Percentiles rank a stretch among this genome's conserved stretches.
Evolutionary conservation across 2,888 invertebrate genomes (phyloP).

Genomic region (Eupithecia pulchellata): DNA sequence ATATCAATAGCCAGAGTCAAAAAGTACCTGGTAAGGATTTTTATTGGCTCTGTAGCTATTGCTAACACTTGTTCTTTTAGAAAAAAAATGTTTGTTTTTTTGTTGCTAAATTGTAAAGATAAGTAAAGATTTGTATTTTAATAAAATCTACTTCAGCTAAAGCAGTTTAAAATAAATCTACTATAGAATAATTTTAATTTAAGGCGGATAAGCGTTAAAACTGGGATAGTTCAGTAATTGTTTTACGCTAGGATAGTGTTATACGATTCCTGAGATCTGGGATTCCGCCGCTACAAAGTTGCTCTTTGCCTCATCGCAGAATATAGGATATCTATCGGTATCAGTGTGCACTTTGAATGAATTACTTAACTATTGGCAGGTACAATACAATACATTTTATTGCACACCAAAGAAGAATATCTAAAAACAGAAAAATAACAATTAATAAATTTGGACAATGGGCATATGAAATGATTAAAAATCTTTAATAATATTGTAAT

Average conservation of each 20-base stretch:
- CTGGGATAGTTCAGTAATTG: conserved; percentile 44
- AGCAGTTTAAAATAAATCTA: conserved; percentile 1
- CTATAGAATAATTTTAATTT: not conserved
- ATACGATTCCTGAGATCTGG: conserved; percentile 50
- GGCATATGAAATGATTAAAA: too few species aligned
- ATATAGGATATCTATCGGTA: conserved; percentile 19
- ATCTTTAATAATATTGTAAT: too few species aligned
- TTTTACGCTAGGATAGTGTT: conserved; percentile 53
- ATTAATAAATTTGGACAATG: too few species aligned
- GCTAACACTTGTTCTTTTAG: too few species aligned
- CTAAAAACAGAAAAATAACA: too few species aligned
- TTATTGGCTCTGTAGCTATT: too few species aligned
- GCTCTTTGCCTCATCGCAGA: conserved; percentile 22
- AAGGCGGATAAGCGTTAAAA: conserved; percentile 13
- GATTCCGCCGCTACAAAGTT: conserved; percentile 42
- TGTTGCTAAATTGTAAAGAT: too few species aligned
- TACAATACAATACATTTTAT: too few species aligned
- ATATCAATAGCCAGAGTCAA: not conserved
- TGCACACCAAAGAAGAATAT: too few species aligned
- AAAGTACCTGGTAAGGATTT: too few species aligned
- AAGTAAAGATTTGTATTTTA: not conserved
- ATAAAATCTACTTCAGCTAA: not conserved
- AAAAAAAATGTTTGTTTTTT: too few species aligned
- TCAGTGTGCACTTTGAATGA: not conserved
- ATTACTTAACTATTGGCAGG: not conserved